Base-by-base conservation (phyloP, 1,140 invertebrate species). In the Saccostrea cuccullata region DNA sequence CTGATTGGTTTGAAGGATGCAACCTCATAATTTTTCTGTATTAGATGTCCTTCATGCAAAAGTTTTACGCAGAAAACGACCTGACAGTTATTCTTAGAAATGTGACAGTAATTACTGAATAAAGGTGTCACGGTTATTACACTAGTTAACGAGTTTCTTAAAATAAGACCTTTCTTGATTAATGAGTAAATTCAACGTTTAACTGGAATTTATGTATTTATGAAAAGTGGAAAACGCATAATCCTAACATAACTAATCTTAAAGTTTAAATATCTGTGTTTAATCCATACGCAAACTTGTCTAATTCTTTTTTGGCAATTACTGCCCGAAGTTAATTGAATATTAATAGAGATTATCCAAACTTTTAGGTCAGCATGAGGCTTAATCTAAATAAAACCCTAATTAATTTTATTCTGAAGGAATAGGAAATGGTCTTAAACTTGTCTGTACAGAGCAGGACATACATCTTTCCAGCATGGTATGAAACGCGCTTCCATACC, bases 321-420 rank as follows among this genome's bases (percentile, higher is more conserved):
- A 30, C 26, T 26, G 26, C 70, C 70, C 36, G 26, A 13, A 77
- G 70, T 77, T 77, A 77, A 77, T 77, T 77, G 70, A 77, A 77
- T 77, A 77, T 77, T 77, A 77, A 30, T 26, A 77, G 26, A 77
- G 70, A 77, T 77, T 77, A 77, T 77, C 70, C 70, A 77, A 73
- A 77, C 70, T 30, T 77, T 47, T 15, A 77, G 70, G 70, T 77
- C 70, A 36, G 23, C 23, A 77, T 30, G 15, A 77, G 70, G 70
- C 70, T 77, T 36, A 12, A 77, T 64, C n/a, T 64, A 64, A 36
- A 77, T 77, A 77, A 77, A 15, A 36, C 23, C 70, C 70, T 77
- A 77, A 77, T 77, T 77, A 77, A 77, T 77, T 26, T 77, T 77
- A 77, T 77, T 77, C 70, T 77, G 70, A 77, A 23, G 13, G 70